These are phyloP conservation scores for Cheilosia impressa DNA, from an alignment of 2,888 invertebrate species.

Conservation along the genomic window DNA sequence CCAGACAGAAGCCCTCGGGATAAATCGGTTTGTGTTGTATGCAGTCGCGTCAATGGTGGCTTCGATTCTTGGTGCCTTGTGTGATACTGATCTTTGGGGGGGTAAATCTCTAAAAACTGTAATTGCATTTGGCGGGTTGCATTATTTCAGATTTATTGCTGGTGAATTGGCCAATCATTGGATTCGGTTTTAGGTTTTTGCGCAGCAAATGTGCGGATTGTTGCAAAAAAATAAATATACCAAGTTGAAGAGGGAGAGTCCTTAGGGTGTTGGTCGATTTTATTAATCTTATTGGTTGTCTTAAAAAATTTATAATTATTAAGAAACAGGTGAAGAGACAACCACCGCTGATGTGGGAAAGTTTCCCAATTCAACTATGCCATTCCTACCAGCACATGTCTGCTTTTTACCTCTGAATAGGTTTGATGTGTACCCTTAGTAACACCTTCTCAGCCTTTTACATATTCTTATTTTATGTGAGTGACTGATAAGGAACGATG, in stretches of 20 bases:
- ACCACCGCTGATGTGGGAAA: too few relatives aligned
- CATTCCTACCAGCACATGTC: too few relatives aligned
- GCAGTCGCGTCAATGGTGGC: constrained; percentile 15
- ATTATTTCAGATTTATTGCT: constrained; percentile 68
- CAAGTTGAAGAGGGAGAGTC: constrained; percentile 31
- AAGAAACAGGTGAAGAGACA: too few relatives aligned
- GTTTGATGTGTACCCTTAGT: too few relatives aligned
- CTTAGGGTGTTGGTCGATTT: constrained; percentile 11
- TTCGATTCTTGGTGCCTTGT: constrained; percentile 34
- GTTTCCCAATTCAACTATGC: too few relatives aligned
- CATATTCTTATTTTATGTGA: too few relatives aligned
- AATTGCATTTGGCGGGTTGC: constrained; percentile 74
- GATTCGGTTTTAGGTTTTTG: not conserved
- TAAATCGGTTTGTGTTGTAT: constrained; percentile 30
- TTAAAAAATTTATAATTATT: too few relatives aligned
- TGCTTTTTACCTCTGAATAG: too few relatives aligned
- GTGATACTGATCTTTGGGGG: constrained; percentile 52
- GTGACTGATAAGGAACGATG: too few relatives aligned
- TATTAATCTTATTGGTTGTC: too few relatives aligned
- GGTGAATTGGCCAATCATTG: constrained; percentile 70
- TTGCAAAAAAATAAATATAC: not conserved
- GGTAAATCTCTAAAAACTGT: constrained; percentile 65
- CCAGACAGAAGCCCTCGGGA: constrained; percentile 71
- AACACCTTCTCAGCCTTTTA: too few relatives aligned
- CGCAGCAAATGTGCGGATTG: constrained; percentile 22